Base-by-base conservation (phyloP, 2,113 vertebrate genomes). In the Engraulis encrasicolus region DNA sequence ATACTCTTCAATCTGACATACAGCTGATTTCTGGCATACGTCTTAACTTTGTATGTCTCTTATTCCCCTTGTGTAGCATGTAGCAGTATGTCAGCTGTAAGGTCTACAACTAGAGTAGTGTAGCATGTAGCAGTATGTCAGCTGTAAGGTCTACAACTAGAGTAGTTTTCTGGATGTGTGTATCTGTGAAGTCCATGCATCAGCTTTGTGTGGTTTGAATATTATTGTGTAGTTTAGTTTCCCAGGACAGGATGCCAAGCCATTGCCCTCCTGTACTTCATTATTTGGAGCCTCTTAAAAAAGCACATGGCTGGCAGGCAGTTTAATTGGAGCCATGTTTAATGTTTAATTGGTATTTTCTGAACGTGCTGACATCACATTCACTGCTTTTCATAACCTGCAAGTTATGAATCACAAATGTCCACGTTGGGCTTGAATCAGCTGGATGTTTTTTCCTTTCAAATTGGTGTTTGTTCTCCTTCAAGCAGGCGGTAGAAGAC, bases 351-450 rank as follows among this genome's bases (percentile, higher is more conserved):
- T 23, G 66, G 37, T 78, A 71, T 49, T 61, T 86, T 78, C 82
- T 31, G 83, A 86, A 86, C 71, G 79, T 85, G 89, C 89, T 89
- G 88, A 87, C 84, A 85, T 78, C 31, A 84, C 82, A 84, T 88
- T 78, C 85, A 74, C 58, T 77, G 50, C 58, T 77, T 81, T 88
- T 86, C 50, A 87, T 86, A 84, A 89, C 86, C 83, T 78, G 74
- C 84, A 88, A 82, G 81, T 83, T 86, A 89, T 88, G 81, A 86
- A 89, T 84, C 48, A 81, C 38, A 81, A 49, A 83, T 18, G 5
- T 50, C 74, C 79, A 83, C 23, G 66, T 48, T 82, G 78, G 80
- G 78, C 78, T 48, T 74, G n/a, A n/a, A n/a, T 77, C 45, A 82
- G 27, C 23, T 34, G 50, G 38, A 79, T n/a, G 38, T 81, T 81